These are phyloP conservation scores for Paracanthobrama guichenoti DNA, from an alignment of 2,113 vertebrate genomes.

Conservation along the genomic window DNA sequence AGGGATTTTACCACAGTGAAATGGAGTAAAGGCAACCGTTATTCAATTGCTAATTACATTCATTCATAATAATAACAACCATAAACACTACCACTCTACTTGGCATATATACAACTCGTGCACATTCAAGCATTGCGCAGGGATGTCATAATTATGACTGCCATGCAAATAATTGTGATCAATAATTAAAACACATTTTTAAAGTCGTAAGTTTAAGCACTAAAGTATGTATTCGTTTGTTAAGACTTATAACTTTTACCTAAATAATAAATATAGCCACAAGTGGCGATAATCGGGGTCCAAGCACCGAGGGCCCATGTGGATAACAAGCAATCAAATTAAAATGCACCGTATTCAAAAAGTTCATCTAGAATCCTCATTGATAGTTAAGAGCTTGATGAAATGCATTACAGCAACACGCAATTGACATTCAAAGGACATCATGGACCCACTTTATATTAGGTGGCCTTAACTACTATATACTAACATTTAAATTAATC, in stretches of 20 bases:
- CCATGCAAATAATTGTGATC: background rate
- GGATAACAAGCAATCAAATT: no score
- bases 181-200: background rate
- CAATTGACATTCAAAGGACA: no score
- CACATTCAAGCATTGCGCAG: background rate
- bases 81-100: background rate
- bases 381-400: no score
- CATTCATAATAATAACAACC: background rate
- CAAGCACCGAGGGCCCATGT: no score
- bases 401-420: no score
- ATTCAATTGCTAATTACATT: background rate
- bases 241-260: background rate
- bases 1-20: background rate
- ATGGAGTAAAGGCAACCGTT: background rate
- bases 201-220: background rate
- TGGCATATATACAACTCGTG: background rate
- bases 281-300: no score
- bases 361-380: no score
- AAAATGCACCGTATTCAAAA: no score
- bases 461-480: no score
- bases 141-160: background rate
- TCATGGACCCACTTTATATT: no score
- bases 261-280: background rate
- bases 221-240: background rate
- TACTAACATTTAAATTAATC: no score